These are phyloP conservation scores for Leptopilina syphax DNA, from an alignment of 2,888 invertebrate genomes.

Conservation along the genomic window DNA sequence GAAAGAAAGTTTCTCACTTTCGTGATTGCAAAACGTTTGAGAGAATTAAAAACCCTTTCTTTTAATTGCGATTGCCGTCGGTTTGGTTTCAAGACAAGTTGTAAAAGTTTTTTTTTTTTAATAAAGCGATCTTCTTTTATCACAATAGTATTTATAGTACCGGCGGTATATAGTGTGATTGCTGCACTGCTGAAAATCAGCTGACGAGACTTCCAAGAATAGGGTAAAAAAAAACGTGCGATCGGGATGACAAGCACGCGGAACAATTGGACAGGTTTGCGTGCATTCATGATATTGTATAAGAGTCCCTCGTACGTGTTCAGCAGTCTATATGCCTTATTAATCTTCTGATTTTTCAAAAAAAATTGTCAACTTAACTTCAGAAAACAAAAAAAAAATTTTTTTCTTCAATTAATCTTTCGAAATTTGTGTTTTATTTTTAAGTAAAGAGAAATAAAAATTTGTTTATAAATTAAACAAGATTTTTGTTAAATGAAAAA, in stretches of 20 bases:
- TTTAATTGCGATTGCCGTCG: conserved; percentile 26
- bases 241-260: conserved; percentile 59
- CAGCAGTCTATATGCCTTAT: conserved; percentile 20
- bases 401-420: background rate
- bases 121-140: conserved; percentile 53
- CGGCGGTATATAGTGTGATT: conserved; percentile 53
- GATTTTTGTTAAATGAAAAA: too few relatives aligned
- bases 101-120: conserved; percentile 55
- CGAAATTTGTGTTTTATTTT: too few relatives aligned
- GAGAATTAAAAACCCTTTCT: conserved; percentile 1
- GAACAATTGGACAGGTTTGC: conserved; percentile 65
- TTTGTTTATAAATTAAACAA: too few relatives aligned
- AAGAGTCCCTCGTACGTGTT: conserved; percentile 35
- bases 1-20: conserved; percentile 28
- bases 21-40: conserved; percentile 28
- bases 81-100: conserved; percentile 17
- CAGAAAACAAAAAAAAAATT: background rate
- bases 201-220: conserved; percentile 59
- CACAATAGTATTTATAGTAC: conserved; percentile 21
- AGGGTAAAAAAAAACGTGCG: conserved; percentile 17
- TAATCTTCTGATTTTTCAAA: background rate
- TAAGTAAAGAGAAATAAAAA: too few relatives aligned
- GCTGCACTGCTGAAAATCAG: conserved; percentile 63
- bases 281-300: conserved; percentile 51
- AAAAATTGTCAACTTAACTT: background rate